A percentile compares a stretch with the other conserved stretches of the same genome.
Conservation (phyloP, 2,888 invertebrate genomes). For the Hermaeophaga mercurialis region DNA sequence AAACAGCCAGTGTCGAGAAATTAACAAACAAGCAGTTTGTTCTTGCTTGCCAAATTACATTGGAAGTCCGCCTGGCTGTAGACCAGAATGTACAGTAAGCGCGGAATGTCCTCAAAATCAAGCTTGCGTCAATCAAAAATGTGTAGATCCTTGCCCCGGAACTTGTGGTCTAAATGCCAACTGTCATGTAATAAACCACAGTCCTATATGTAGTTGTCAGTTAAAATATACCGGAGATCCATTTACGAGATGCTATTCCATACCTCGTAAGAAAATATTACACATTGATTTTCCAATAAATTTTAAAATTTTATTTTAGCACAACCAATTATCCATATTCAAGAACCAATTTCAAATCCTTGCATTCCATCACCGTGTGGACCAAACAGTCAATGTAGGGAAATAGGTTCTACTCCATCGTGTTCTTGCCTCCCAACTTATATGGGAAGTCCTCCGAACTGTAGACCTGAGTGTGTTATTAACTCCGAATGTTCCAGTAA, state of each 20-base stretch:
- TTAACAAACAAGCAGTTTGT: slow-evolving; percentile 67
- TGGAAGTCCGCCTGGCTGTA: slow-evolving; percentile 52
- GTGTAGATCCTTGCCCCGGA: slow-evolving; percentile 72
- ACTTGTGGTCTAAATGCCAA: slow-evolving; percentile 73
- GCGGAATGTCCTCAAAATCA: neutral
- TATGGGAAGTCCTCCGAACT: slow-evolving; percentile 62
- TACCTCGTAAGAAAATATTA: slow-evolving; percentile 50
- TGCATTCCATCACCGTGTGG: slow-evolving; percentile 66
- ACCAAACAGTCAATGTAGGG: slow-evolving; percentile 62
- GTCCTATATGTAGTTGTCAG: slow-evolving; percentile 69
- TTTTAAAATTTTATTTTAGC: slow-evolving; percentile 30
- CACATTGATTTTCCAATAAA: neutral
- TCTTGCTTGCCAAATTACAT: slow-evolving; percentile 65
- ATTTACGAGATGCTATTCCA: slow-evolving; percentile 56
- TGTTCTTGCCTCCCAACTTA: slow-evolving; percentile 62
- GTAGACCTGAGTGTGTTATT: slow-evolving; percentile 62
- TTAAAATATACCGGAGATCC: slow-evolving; percentile 72
- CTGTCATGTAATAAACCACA: slow-evolving; percentile 76
- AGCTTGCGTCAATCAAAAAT: slow-evolving; percentile 55
- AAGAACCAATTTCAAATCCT: slow-evolving; percentile 53
- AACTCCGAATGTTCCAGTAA: slow-evolving; percentile 62
- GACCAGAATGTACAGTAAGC: slow-evolving; percentile 1
- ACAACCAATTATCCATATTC: slow-evolving; percentile 36
- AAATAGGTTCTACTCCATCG: slow-evolving; percentile 59
- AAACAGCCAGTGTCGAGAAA: slow-evolving; percentile 66